Evolutionary conservation across 2,888 invertebrate genomes (phyloP).

Genomic region (Dasysyrphus albostriatus): DNA sequence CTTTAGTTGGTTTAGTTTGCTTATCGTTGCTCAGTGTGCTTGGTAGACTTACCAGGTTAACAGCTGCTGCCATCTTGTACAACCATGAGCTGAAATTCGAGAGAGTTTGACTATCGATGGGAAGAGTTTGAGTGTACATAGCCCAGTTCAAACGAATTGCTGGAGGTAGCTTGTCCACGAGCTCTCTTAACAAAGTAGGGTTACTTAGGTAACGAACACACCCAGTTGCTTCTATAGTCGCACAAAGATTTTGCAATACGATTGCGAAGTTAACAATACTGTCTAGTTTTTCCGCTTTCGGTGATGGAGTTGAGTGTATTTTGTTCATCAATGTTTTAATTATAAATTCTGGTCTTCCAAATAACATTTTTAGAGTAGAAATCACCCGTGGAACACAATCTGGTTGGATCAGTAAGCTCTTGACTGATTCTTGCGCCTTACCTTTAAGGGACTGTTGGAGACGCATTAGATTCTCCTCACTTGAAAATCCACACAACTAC

Average conservation of each 20-base stretch:
- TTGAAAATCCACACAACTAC: slow-evolving; percentile 11
- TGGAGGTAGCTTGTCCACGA: slow-evolving; percentile 23
- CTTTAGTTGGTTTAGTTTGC: not conserved
- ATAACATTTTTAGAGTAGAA: no score
- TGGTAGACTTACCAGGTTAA: slow-evolving; percentile 8
- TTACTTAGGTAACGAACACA: no score
- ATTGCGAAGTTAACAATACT: no score
- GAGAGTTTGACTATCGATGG: not conserved
- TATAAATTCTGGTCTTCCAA: no score
- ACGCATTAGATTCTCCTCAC: no score
- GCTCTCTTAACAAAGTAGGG: slow-evolving; percentile 19
- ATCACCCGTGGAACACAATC: slow-evolving; percentile 49
- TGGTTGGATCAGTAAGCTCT: slow-evolving; percentile 49
- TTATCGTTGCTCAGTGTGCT: not conserved
- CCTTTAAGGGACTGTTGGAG: slow-evolving; percentile 1
- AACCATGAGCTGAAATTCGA: slow-evolving; percentile 66
- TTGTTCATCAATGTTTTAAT: no score
- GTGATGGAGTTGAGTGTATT: no score
- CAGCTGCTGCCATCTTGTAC: slow-evolving; percentile 62
- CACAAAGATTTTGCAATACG: no score
- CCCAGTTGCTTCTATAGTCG: no score
- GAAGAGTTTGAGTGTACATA: slow-evolving; percentile 21
- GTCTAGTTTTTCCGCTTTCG: no score
- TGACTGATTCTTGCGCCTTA: slow-evolving; percentile 14
- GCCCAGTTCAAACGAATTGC: slow-evolving; percentile 42